Base-by-base conservation (phyloP, 2,797 vertebrate genomes). In the Micrastur ruficollis region DNA sequence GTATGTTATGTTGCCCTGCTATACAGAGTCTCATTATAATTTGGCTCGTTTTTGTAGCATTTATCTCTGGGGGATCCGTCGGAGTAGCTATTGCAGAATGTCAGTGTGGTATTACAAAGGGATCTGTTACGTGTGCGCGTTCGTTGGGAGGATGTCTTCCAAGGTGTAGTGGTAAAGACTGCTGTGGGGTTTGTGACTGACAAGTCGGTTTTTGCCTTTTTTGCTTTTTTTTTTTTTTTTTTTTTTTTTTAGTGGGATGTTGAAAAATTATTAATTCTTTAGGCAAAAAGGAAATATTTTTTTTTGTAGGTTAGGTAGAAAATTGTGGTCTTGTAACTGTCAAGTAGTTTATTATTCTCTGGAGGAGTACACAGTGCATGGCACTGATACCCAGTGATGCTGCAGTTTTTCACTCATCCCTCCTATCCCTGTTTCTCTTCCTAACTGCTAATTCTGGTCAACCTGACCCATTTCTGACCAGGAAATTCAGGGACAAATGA, bases 61-160 rank as follows among this genome's bases (percentile, higher is more conserved):
- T 55, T 38, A 11, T 81, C 86, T 92, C 67, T 5, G 21, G 53
- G 65, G 86, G 40, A 50, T 85, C 50, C 40, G 32, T 26, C 59
- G 86, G 53, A 68, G 89, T 59, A 68, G 68, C 59, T 47, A 6
- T 14, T 62, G 78, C 46, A 59, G 52, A 73, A 56, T 25, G 29
- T 74, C 36, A 15, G 6, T 10, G 49, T 72, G 27, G 73, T 17
- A 6, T 56, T 65, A n/a, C 22, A 11, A 11, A 61, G 58, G 55
- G 23, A 9, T 61, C 63, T 11, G 36, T 36, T 38, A 44, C 2
- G 0, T 5, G 8, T 15, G 6, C 0, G 1, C 3, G 8, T 27
- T 44, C 7, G 1, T 44, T 26, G 31, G 32, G 62, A 73, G 63
- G 36, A 36, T 70, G 15, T 40, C n/a, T 76, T 74, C 56, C 58